Conservation (phyloP, 2,888 invertebrate species). For the Eilema depressum region DNA sequence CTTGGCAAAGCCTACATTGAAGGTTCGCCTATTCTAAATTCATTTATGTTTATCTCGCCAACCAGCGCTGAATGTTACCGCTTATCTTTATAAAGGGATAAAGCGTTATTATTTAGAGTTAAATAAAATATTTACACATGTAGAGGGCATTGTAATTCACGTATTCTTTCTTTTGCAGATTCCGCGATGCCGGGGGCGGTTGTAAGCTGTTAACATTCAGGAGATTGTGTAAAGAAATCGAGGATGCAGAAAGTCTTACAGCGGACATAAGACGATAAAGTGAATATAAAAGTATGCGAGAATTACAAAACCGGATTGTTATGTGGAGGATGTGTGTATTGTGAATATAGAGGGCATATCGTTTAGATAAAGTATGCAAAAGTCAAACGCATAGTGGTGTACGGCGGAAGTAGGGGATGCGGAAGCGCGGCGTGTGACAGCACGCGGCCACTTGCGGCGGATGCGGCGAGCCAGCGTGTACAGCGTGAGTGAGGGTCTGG, state of each 20-base stretch:
- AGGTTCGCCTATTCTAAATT: slow-evolving; percentile 33
- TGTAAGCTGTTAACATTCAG: slow-evolving; percentile 9
- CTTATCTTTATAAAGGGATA: slow-evolving; percentile 31
- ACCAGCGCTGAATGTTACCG: slow-evolving; percentile 29
- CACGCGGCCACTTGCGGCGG: slow-evolving; percentile 66
- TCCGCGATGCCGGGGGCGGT: slow-evolving; percentile 26
- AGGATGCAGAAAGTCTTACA: slow-evolving; percentile 11
- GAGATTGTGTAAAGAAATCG: background rate
- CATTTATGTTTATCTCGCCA: slow-evolving; percentile 44
- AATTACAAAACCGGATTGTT: slow-evolving; percentile 41
- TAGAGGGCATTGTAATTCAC: slow-evolving; percentile 27
- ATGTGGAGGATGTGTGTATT: slow-evolving; percentile 26
- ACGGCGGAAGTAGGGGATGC: slow-evolving; percentile 59
- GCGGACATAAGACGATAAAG: slow-evolving; percentile 13
- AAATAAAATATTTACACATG: slow-evolving; percentile 21
- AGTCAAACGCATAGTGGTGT: slow-evolving; percentile 47
- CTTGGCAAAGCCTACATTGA: slow-evolving; percentile 29
- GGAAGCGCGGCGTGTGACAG: slow-evolving; percentile 72
- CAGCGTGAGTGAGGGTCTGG: slow-evolving; percentile 84
- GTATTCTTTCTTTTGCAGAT: slow-evolving; percentile 43
- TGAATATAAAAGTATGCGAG: slow-evolving; percentile 45
- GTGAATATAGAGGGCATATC: slow-evolving; percentile 23
- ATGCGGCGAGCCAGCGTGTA: slow-evolving; percentile 84
- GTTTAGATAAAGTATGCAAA: slow-evolving; percentile 43
- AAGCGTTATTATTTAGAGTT: slow-evolving; percentile 30